Percentiles rank a stretch among this genome's conserved stretches.
Conservation (phyloP, 2,113 vertebrate genomes). For the Cochlearius cochlearius region DNA sequence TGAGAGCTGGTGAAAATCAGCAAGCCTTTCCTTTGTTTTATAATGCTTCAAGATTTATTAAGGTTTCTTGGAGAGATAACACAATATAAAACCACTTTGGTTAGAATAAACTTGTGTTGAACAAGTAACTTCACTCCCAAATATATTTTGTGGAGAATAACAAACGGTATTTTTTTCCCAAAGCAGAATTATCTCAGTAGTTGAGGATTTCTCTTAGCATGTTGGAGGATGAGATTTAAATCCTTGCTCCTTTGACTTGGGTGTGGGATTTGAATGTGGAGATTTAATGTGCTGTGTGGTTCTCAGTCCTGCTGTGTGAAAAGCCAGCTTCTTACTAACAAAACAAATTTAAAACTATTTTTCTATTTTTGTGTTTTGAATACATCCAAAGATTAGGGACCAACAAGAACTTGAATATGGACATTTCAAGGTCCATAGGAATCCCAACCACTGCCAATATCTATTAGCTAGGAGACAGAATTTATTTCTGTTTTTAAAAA, state of each 20-base stretch:
- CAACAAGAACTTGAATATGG: background rate
- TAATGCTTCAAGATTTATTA: background rate
- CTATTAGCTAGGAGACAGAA: background rate
- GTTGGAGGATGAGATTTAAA: background rate
- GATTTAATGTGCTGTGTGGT: background rate
- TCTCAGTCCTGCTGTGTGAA: background rate
- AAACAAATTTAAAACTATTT: background rate
- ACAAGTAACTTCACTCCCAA: background rate
- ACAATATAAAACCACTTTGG: background rate
- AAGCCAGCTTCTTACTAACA: background rate
- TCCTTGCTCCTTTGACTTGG: background rate
- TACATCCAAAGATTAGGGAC: background rate
- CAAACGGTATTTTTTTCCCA: background rate
- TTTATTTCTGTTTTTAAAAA: background rate
- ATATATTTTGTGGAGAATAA: background rate
- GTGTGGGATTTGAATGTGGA: background rate
- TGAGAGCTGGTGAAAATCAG: background rate
- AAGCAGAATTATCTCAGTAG: background rate
- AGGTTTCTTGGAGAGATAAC: background rate
- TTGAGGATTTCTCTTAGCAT: background rate
- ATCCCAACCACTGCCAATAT: background rate
- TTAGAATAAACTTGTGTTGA: background rate
- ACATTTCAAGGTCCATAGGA: background rate
- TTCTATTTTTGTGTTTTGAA: background rate
- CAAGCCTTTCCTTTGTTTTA: background rate